These are phyloP conservation scores for Falcunculus frontatus DNA, from an alignment of 2,113 vertebrate genomes.

Conservation along the genomic window DNA sequence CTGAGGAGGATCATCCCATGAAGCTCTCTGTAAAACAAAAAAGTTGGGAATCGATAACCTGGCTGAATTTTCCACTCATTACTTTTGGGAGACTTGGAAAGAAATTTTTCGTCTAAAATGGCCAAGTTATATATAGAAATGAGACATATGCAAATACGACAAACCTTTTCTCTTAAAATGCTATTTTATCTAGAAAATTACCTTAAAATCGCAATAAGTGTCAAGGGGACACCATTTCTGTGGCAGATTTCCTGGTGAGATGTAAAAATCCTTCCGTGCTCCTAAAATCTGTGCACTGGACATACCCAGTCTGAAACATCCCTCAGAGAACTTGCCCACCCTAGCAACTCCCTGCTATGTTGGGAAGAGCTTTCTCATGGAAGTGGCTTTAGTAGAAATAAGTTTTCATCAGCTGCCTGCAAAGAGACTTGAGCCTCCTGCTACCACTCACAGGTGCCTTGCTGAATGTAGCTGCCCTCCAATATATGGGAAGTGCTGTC, in stretches of 20 bases:
- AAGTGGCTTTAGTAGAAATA: background rate
- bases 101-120: background rate
- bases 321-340: background rate
- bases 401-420: background rate
- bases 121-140: background rate
- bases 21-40: background rate
- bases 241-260: background rate
- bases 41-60: background rate
- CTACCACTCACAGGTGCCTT: background rate
- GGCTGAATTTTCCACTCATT: background rate
- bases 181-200: background rate
- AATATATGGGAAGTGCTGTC: accelerated
- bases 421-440: background rate
- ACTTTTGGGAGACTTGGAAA: background rate
- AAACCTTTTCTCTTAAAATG: background rate
- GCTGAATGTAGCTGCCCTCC: background rate
- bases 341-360: accelerated
- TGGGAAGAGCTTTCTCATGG: background rate
- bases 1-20: background rate
- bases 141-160: background rate
- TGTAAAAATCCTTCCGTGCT: background rate
- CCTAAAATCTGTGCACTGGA: background rate
- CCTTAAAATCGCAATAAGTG: background rate
- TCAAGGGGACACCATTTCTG: background rate
- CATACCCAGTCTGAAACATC: background rate